Base-by-base conservation (phyloP, 2,113 vertebrate genomes). In the Columba janthina region DNA sequence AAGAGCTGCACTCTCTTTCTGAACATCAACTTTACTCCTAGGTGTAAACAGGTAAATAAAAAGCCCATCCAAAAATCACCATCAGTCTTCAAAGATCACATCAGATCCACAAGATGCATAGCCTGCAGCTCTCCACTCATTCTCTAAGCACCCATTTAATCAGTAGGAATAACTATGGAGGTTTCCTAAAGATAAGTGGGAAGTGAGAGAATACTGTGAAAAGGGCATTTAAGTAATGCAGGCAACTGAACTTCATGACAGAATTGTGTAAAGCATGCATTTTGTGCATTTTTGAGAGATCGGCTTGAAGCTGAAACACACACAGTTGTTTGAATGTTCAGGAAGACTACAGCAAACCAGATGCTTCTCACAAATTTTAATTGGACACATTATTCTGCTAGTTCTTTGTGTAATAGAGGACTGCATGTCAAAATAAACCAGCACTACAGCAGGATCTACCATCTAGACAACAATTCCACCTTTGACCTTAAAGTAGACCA, bases 131-230 rank as follows among this genome's bases (percentile, higher is more conserved):
- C 38, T 70, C 54, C 54, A 20, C 56, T 67, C 76, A 53, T 83
- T 83, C 60, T 77, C 77, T 76, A 94, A 91, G 85, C n/a, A 88
- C 26, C 89, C 83, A 90, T 80, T 96, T 77, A 74, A 94, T 83
- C 93, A 60, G 81, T 56, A 93, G 88, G 93, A 91, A 77, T 74
- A 96, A 95, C 91, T 80, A 54, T 67, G 93, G 90, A 91, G 88
- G 82, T 93, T 94, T 93, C 85, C 75, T 93, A 25, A 88, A 86
- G 90, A 86, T 26, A 48, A 96, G 91, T 90, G 56, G 74, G 94
- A 97, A 72, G 79, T 74, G 94, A 88, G 44, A 95, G 82, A 84
- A 94, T n/a, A 81, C 90, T 90, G 94, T 88, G 91, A 88, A 93
- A 94, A 95, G 85, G 93, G 82, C 83, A 91, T 0, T 0, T 42